A percentile compares a stretch with the other conserved stretches of the same genome.
Conservation (phyloP, 92 coral and sea anemone species). For the Montipora capitata region DNA sequence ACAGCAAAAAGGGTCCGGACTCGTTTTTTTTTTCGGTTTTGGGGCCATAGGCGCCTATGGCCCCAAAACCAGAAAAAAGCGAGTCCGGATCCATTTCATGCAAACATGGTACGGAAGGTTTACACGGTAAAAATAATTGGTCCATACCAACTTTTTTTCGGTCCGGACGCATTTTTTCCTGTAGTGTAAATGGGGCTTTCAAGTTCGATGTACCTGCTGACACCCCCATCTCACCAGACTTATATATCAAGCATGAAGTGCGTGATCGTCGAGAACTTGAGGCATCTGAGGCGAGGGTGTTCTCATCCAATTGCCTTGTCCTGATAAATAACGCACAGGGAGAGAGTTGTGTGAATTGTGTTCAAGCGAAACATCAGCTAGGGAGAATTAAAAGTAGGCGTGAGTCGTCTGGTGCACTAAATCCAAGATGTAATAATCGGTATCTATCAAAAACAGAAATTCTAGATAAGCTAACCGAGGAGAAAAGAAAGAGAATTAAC, state of each 20-base stretch:
- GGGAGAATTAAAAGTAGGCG: slow-evolving; percentile 6
- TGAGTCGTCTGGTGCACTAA: neutral
- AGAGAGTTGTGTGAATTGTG: slow-evolving; percentile 3
- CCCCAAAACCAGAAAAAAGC: too few species aligned
- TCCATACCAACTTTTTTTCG: too few species aligned
- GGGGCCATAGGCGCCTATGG: too few species aligned
- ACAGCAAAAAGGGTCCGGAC: too few species aligned
- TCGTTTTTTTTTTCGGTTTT: too few species aligned
- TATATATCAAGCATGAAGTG: neutral
- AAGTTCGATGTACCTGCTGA: slow-evolving; percentile 8
- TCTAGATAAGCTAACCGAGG: neutral
- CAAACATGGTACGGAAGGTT: too few species aligned
- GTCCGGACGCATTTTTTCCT: too few species aligned
- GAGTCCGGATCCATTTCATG: too few species aligned
- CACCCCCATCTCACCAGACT: slow-evolving; percentile 4
- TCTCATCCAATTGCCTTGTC: slow-evolving; percentile 17
- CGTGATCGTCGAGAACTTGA: slow-evolving; percentile 8
- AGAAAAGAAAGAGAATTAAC: neutral
- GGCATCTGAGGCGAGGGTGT: slow-evolving; percentile 9
- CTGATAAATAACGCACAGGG: neutral
- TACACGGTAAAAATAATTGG: too few species aligned
- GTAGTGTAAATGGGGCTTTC: too few species aligned
- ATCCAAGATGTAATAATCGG: too few species aligned
- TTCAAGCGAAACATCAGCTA: neutral
- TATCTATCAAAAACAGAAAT: slow-evolving; percentile 41